These are phyloP conservation scores for Nestor notabilis DNA, from an alignment of 2,113 vertebrate species.

Conservation along the genomic window DNA sequence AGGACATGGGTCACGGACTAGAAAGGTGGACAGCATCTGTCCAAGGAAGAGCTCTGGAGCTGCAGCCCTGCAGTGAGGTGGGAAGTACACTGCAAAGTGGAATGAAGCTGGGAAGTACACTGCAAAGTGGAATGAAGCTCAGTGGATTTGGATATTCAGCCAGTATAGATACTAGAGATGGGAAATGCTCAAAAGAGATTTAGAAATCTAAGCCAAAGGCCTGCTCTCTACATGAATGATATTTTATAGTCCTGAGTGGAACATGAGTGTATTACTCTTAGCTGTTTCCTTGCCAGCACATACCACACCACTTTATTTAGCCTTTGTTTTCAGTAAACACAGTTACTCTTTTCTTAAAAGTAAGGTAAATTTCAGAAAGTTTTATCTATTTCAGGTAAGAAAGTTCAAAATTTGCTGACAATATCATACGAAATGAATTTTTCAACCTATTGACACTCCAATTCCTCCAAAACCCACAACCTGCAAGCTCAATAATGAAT, in stretches of 20 bases:
- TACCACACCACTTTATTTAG: not conserved
- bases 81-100: not conserved
- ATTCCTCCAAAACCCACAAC: not conserved
- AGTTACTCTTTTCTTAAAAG: not conserved
- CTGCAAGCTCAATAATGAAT: not conserved
- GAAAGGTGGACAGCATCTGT: accelerated
- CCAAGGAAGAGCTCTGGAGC: not conserved
- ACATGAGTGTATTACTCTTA: not conserved
- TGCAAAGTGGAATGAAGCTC: not conserved
- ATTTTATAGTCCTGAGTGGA: not conserved
- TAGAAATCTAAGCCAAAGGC: not conserved
- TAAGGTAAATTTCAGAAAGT: not conserved
- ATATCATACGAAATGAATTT: not conserved
- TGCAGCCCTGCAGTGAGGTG: not conserved
- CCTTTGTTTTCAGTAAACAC: not conserved
- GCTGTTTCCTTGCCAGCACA: not conserved
- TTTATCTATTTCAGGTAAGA: not conserved
- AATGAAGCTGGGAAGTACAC: not conserved
- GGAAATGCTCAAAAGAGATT: not conserved
- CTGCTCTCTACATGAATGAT: not conserved
- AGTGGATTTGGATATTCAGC: too few species aligned
- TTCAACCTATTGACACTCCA: not conserved
- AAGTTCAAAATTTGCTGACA: not conserved
- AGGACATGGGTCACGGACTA: accelerated
- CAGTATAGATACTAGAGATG: not conserved